Evolutionary conservation across 2,888 invertebrate genomes (phyloP).

Genomic region (Ernsta delagoae): DNA sequence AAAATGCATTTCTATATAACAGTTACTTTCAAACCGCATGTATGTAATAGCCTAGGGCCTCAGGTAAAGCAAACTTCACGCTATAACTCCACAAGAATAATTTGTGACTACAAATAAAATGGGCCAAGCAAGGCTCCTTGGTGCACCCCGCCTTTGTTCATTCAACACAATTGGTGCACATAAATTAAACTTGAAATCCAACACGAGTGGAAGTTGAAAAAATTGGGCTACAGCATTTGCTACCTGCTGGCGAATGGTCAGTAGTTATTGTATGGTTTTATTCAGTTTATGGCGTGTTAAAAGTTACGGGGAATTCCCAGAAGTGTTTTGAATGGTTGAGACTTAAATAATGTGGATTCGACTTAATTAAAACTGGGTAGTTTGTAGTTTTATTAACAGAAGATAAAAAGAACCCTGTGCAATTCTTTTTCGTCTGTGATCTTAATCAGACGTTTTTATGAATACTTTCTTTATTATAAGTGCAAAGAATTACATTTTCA

Average conservation of each 20-base stretch:
- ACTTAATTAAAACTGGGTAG: background rate
- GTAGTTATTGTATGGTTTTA: constrained; percentile 12
- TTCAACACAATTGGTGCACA: constrained; percentile 24
- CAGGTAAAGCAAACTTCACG: background rate
- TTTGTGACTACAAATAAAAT: constrained; percentile 8
- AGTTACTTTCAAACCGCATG: too few species aligned
- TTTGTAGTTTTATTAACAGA: background rate
- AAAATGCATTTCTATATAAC: too few species aligned
- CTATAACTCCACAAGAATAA: background rate
- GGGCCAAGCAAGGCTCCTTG: constrained; percentile 24
- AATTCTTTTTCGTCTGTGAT: too few species aligned
- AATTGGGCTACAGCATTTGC: constrained; percentile 26
- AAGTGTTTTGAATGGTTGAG: background rate
- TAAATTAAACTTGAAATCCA: constrained; percentile 33
- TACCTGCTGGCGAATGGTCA: constrained; percentile 31
- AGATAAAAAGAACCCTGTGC: background rate
- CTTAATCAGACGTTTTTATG: too few species aligned
- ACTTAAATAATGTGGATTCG: background rate
- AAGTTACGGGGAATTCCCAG: background rate
- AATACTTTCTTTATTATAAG: too few species aligned
- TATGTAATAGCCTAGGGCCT: too few species aligned
- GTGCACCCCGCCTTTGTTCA: constrained; percentile 19
- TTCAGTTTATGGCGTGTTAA: constrained; percentile 24
- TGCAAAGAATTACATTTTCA: too few species aligned
- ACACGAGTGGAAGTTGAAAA: constrained; percentile 30